Base-by-base conservation (phyloP, 2,888 invertebrate genomes). In the Melanostoma mellinum region DNA sequence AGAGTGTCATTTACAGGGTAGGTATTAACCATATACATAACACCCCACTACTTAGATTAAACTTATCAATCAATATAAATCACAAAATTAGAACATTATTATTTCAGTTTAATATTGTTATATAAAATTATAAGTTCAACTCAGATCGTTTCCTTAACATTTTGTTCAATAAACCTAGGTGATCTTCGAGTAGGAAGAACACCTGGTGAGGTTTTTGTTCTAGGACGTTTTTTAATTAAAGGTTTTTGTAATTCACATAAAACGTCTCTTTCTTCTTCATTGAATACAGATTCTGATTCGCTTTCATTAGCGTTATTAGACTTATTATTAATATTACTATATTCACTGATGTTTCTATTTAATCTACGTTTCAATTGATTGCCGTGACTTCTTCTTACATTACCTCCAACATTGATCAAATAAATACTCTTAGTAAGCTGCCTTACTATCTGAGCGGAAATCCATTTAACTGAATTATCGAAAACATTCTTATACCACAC, bases 401-500 rank as follows among this genome's bases (percentile, higher is more conserved):
- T 55, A 6, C 20, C 36, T 4, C 20, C 20, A 8, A 38, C 20
- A 38, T 55, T 55, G 1, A 55, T 55, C 4, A 55, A 20, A 8
- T 38, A 38, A 3, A 55, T 6, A 38, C 55, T 20, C 5, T 38
- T 38, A 38, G 10, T 55, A 3, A 58, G n/a, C n/a, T 58, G 30
- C n/a, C 42, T 58, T 33, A 33, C 0, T 6, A 58, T 6, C 42
- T 58, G 8, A 30, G 56, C 56, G 4, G 56, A 9, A 56, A 40
- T 40, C 40, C 9, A 56, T 30, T 56, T 56, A 3, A 56, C 56
- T 9, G 32, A 40, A 30, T 40, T 56, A 38, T 55, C 38, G 36
- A 55, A 55, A 55, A 55, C 38, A 20, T 55, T 55, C 38, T 55
- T 55, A 9, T 55, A 36, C 55, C 55, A 55, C 36, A 55, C 36